phyloP scores from a whole-genome alignment of 2,113 vertebrate species.

The Riparia riparia region DNA sequence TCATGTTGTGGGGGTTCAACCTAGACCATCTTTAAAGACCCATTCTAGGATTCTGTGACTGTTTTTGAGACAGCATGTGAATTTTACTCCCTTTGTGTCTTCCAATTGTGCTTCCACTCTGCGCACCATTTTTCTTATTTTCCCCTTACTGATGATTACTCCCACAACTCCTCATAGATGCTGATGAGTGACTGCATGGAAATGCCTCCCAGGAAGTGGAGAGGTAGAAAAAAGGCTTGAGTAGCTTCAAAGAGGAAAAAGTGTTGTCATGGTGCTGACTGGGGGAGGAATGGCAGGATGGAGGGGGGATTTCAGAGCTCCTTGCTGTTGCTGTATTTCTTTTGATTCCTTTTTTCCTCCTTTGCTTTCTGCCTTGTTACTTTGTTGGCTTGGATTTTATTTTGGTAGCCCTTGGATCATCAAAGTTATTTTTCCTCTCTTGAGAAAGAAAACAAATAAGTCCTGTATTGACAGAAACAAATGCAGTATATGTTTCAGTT shows the following conservation, averaged over 20 bases:
- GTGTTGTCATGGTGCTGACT: neutral
- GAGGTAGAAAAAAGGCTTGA: neutral
- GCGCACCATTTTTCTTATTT: neutral
- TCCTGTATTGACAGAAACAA: neutral
- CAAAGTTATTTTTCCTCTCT: neutral
- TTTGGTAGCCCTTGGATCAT: neutral
- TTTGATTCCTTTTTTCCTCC: neutral
- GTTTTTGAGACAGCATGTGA: neutral
- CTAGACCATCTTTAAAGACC: neutral
- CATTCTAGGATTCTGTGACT: neutral
- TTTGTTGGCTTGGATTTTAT: neutral
- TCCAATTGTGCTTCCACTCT: neutral
- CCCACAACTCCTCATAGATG: neutral
- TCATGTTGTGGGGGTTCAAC: neutral
- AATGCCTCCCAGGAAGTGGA: neutral
- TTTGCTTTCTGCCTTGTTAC: neutral
- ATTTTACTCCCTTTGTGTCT: neutral
- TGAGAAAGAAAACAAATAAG: neutral
- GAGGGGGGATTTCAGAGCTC: neutral
- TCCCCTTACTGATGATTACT: neutral
- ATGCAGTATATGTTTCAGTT: neutral
- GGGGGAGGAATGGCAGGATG: neutral
- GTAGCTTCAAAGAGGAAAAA: neutral
- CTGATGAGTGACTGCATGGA: neutral
- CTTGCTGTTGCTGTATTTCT: neutral